A percentile compares a stretch with the other conserved stretches of the same genome.
Evolutionary conservation across 2,113 vertebrate genomes (phyloP).

Genomic region (Garra rufa): DNA sequence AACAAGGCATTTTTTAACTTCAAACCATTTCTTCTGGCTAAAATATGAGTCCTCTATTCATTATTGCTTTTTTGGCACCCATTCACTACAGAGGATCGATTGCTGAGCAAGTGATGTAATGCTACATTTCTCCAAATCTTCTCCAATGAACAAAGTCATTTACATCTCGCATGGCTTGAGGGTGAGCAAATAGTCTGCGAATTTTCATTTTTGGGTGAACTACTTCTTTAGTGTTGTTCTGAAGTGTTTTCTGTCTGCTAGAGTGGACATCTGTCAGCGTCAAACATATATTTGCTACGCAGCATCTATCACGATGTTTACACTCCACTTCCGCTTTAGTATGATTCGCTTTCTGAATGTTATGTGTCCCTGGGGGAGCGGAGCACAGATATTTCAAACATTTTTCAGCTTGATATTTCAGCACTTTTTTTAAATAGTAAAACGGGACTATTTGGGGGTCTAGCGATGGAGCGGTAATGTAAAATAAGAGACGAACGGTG

Average conservation of each 20-base stretch:
- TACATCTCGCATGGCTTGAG: not conserved
- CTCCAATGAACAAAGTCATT: not conserved
- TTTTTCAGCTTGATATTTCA: constrained; percentile 1
- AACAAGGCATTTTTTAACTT: no score
- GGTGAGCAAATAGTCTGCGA: not conserved
- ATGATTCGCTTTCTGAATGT: constrained; percentile 4
- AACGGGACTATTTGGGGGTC: not conserved
- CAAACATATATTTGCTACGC: not conserved
- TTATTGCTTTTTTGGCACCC: no score
- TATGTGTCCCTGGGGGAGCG: not conserved
- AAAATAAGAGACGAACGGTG: not conserved
- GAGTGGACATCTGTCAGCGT: not conserved
- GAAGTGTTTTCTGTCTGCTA: not conserved
- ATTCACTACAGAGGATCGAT: not conserved
- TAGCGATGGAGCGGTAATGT: not conserved
- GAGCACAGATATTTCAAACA: not conserved
- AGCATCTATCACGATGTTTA: constrained; percentile 6
- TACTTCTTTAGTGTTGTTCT: not conserved
- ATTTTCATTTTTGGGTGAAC: not conserved
- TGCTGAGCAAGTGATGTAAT: not conserved
- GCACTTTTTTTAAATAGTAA: constrained; percentile 10
- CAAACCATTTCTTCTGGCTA: no score
- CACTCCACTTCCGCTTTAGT: constrained; percentile 1
- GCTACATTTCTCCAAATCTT: no score
- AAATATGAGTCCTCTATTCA: no score